Evolutionary conservation across 2,888 invertebrate species (phyloP), one percentile per base, ranked within the genome.

Genomic region (Camptogramma bilineatum): DNA sequence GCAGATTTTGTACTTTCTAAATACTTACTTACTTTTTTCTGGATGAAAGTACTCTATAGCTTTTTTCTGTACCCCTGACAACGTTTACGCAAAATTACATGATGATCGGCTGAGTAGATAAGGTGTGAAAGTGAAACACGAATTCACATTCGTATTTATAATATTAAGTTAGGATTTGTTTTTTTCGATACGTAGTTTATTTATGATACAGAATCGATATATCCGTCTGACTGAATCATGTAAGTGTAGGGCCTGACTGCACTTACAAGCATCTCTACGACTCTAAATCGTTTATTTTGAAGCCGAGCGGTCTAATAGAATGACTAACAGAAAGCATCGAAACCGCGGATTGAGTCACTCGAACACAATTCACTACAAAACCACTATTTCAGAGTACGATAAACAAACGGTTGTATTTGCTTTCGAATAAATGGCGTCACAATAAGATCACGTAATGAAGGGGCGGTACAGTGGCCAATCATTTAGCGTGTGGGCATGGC

Each of bases 381-480:
- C 58, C 66, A 65, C 59, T 48, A 68, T 70, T 67, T 66, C 51
- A 52, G 60, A 62, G 52, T 62, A 51, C 60, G 60, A 68, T 63
- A 68, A 70, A 69, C 69, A 73, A 69, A 70, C 63, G 64, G 64
- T 70, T 63, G 72, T 72, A 68, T 69, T 64, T 44, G 51, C 66
- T 70, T 67, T 70, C 52, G 66, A 70, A 69, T 66, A 66, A 70
- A 69, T 54, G 60, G 61, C 69, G 69, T 72, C 69, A 72, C 70
- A 67, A 68, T 64, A 70, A 66, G 66, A 69, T 68, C 73, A 76
- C 75, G 80, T 70, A 70, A 68, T 67, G 58, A 80, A 80, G 77
- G 78, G 77, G 80, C 79, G 79, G 75, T 72, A 75, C 80, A 75
- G 75, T 79, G 78, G 74, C 76, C 77, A 77, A 79, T 79, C 79